A percentile compares a stretch with the other conserved stretches of the same genome.
Conservation (phyloP, 2,113 vertebrate genomes). For the Percopsis transmontana region DNA sequence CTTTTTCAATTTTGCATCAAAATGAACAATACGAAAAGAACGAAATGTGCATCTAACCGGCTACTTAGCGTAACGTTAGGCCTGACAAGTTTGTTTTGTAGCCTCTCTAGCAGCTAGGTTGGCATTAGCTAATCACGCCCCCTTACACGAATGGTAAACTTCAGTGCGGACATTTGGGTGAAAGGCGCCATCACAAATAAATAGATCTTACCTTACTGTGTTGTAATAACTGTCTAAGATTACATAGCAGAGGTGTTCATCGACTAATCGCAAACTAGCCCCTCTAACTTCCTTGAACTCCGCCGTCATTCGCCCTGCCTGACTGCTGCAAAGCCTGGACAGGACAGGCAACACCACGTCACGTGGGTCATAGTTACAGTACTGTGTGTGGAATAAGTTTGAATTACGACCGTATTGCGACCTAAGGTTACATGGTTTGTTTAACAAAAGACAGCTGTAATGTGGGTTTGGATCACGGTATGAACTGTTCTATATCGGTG, state of each 20-base stretch:
- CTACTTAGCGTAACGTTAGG: constrained; percentile 27
- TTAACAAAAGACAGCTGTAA: no score
- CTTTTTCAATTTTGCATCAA: no score
- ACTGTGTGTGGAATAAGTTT: neutral
- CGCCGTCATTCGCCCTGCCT: constrained; percentile 60
- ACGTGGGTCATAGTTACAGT: constrained; percentile 73
- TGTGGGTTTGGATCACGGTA: no score
- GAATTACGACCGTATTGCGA: no score
- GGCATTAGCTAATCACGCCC: constrained; percentile 24
- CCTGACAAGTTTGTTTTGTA: constrained; percentile 69
- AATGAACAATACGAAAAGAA: neutral
- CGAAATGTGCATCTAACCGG: neutral
- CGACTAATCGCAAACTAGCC: neutral
- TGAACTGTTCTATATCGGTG: no score
- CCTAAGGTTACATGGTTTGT: no score
- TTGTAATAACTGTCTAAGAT: constrained; percentile 32
- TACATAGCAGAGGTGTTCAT: constrained; percentile 61
- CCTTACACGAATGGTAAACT: constrained; percentile 10
- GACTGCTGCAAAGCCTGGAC: constrained; percentile 61
- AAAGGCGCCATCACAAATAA: neutral
- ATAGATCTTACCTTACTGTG: constrained; percentile 30
- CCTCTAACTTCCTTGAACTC: constrained; percentile 66
- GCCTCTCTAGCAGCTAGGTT: constrained; percentile 23
- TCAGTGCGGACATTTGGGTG: neutral
- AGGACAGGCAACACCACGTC: constrained; percentile 34